Conservation (phyloP, 2,888 invertebrate genomes). For the Eurytoma californica region DNA sequence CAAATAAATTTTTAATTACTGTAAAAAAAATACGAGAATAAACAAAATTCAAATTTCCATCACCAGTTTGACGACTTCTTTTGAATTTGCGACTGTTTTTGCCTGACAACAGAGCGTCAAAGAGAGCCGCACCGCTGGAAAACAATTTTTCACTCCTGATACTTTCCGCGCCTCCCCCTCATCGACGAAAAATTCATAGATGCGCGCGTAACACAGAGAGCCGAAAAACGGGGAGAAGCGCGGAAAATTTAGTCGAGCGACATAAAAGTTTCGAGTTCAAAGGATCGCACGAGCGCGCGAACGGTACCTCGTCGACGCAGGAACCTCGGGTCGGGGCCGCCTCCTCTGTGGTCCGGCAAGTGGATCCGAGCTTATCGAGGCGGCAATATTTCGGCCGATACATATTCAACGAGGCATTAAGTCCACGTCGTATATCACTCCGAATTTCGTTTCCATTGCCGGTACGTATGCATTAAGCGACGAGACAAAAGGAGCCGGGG, state of each 20-base stretch:
- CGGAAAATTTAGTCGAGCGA: not conserved
- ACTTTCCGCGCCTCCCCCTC: not conserved
- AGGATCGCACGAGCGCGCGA: conserved; percentile 11
- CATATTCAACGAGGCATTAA: conserved; percentile 48
- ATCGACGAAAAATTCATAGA: conserved; percentile 6
- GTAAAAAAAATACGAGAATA: too few species aligned
- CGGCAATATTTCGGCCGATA: conserved; percentile 35
- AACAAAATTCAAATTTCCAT: too few species aligned
- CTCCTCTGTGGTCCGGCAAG: not conserved
- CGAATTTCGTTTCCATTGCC: conserved; percentile 21
- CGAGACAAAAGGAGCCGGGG: too few species aligned
- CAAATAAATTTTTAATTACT: too few species aligned
- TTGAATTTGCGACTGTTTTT: too few species aligned
- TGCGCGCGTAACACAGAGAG: not conserved
- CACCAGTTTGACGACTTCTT: too few species aligned
- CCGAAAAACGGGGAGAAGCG: not conserved
- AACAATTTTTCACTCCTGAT: not conserved
- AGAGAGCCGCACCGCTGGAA: not conserved
- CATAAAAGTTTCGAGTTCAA: conserved; percentile 30
- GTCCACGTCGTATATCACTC: conserved; percentile 18
- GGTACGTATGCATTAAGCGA: not conserved
- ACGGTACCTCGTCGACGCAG: not conserved
- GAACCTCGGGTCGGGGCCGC: not conserved
- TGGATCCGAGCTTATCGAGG: conserved; percentile 31
- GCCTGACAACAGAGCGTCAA: not conserved